Evolutionary conservation across 64 coral and sea anemone species (phyloP).

Genomic region (Pocillopora verrucosa): DNA sequence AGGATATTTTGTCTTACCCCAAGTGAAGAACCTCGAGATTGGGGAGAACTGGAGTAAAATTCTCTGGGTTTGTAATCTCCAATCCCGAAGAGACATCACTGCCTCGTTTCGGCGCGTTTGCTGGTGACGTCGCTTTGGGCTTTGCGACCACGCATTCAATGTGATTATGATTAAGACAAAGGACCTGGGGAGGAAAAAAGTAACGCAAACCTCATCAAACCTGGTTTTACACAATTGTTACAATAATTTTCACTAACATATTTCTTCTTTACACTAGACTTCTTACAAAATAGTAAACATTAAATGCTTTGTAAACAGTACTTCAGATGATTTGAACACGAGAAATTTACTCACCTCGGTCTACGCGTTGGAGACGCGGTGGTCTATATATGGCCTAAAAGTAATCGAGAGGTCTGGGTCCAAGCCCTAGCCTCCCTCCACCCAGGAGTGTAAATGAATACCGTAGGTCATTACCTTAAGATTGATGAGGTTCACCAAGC

Average conservation of each 20-base stretch:
- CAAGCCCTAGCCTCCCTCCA: too few relatives aligned
- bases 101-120: slow-evolving; percentile 55
- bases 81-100: neutral
- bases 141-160: slow-evolving; percentile 81
- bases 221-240: neutral
- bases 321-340: too few relatives aligned
- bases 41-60: slow-evolving; percentile 74
- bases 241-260: too few relatives aligned
- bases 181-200: slow-evolving; percentile 42
- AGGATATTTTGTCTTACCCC: slow-evolving; percentile 52
- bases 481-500: slow-evolving; percentile 80
- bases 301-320: too few relatives aligned
- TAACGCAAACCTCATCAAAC: neutral
- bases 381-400: too few relatives aligned
- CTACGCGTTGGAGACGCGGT: too few relatives aligned
- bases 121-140: slow-evolving; percentile 71
- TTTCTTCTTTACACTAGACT: too few relatives aligned
- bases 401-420: too few relatives aligned
- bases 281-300: too few relatives aligned
- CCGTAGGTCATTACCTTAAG: slow-evolving; percentile 69
- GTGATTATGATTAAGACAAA: slow-evolving; percentile 90
- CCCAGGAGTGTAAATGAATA: too few relatives aligned
- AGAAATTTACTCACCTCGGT: too few relatives aligned
- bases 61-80: slow-evolving; percentile 85
- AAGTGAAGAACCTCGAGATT: slow-evolving; percentile 95